Conservation (phyloP, 2,797 vertebrate species). For the Karalla daura region DNA sequence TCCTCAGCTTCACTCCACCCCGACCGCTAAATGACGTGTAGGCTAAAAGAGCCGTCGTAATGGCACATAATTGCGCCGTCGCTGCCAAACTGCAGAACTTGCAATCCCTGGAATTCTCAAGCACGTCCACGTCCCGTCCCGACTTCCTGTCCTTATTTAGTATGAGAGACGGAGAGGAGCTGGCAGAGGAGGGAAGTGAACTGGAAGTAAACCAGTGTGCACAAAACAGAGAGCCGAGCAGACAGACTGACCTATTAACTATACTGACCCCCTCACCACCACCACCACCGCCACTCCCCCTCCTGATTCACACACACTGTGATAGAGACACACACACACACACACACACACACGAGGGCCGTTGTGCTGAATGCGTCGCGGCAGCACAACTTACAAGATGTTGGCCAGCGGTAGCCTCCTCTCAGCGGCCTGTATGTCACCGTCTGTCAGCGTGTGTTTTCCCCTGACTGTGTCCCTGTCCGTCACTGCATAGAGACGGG, state of each 20-base stretch:
- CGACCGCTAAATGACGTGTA: constrained; percentile 24
- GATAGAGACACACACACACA: constrained; percentile 18
- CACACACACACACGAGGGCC: constrained; percentile 11
- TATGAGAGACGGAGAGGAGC: constrained; percentile 40
- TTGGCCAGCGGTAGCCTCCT: constrained; percentile 29
- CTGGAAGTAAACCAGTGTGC: constrained; percentile 75
- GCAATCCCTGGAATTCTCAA: constrained; percentile 56
- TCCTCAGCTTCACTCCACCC: constrained; percentile 12
- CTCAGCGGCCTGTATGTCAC: constrained; percentile 32
- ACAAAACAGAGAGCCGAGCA: constrained; percentile 69
- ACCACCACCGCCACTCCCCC: neutral
- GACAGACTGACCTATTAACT: constrained; percentile 78
- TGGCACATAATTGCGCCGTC: constrained; percentile 36
- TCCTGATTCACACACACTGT: constrained; percentile 25
- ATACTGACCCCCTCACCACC: constrained; percentile 36
- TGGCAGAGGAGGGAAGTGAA: constrained; percentile 65
- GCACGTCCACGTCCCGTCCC: constrained; percentile 49
- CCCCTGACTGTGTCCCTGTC: constrained; percentile 52
- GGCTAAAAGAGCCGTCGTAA: constrained; percentile 30
- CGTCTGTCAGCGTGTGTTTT: constrained; percentile 56
- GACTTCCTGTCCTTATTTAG: constrained; percentile 70
- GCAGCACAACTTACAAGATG: constrained; percentile 46
- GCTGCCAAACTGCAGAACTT: constrained; percentile 32
- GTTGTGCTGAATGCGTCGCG: constrained; percentile 21
- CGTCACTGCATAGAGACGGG: constrained; percentile 70